Evolutionary conservation across 35 echinoderm and acorn worm genomes (phyloP).

Genomic region (Hemicentrotus pulcherrimus): DNA sequence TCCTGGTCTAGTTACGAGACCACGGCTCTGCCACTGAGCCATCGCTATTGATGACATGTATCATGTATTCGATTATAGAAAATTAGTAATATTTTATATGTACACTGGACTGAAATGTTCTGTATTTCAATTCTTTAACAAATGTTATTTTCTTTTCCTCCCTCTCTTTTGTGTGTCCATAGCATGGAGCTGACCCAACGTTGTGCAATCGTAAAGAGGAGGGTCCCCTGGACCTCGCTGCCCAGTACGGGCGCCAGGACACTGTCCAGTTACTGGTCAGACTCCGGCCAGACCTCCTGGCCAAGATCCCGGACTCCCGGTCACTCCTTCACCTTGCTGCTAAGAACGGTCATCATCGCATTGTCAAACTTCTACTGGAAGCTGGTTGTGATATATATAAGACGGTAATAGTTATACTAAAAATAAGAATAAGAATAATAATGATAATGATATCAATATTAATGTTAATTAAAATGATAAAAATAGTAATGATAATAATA

Average conservation of each 20-base stretch:
- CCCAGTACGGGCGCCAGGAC: constrained; percentile 89
- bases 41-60: no score
- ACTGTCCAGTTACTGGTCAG: constrained; percentile 75
- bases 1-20: no score
- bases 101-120: neutral
- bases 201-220: constrained; percentile 89
- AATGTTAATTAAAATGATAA: no score
- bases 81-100: neutral
- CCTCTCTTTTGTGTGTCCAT: neutral
- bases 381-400: constrained; percentile 92
- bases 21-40: no score
- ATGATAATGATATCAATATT: no score
- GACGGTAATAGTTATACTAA: constrained; percentile 66
- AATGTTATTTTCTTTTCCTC: neutral
- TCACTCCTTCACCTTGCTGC: constrained; percentile 93
- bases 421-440: no score
- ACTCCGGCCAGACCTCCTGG: constrained; percentile 61
- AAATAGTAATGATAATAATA: no score
- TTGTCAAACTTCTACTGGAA: constrained; percentile 78
- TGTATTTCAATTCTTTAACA: no score
- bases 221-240: constrained; percentile 84
- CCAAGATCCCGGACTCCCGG: constrained; percentile 61
- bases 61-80: no score
- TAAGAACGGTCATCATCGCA: constrained; percentile 83
- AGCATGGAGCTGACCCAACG: constrained; percentile 85